Evolutionary conservation across 35 echinoderm and acorn worm species (phyloP).

Genomic region (Lytechinus variegatus): DNA sequence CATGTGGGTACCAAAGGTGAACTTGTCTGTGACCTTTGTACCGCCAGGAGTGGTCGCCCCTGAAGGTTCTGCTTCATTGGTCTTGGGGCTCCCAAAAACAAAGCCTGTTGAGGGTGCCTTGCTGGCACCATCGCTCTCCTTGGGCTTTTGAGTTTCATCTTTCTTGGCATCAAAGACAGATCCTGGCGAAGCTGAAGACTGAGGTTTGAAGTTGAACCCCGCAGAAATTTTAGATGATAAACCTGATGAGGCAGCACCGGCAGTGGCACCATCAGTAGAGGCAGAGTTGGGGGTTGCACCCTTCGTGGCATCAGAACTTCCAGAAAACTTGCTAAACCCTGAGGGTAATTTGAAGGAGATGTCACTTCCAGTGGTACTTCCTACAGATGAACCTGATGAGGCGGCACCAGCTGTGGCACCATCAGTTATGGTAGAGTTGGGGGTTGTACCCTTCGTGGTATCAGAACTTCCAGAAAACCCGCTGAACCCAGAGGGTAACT

Average conservation of each 20-base stretch:
- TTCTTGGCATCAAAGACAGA: not conserved
- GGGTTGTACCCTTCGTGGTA: not conserved
- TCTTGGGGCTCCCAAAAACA: not conserved
- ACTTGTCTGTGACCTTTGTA: conserved; percentile 21
- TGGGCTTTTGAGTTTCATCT: not conserved
- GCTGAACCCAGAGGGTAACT: not conserved
- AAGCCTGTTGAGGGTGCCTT: conserved; percentile 16
- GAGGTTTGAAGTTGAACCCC: not conserved
- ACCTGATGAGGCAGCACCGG: not conserved
- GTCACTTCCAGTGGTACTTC: not conserved
- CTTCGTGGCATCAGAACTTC: not conserved
- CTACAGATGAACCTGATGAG: not conserved
- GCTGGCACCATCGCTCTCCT: not conserved
- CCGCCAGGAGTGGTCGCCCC: not conserved
- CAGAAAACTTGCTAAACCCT: not conserved
- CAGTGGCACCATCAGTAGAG: not conserved
- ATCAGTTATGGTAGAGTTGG: too few species aligned
- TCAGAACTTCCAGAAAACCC: not conserved
- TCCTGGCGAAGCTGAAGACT: not conserved
- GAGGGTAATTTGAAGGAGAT: not conserved
- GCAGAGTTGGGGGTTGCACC: not conserved
- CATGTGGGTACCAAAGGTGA: conserved; percentile 62
- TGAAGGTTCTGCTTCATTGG: not conserved
- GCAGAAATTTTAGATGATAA: not conserved
- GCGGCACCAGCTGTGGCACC: not conserved